phyloP scores from a whole-genome alignment of 2,888 invertebrate genomes.

The Thecophora atra region DNA sequence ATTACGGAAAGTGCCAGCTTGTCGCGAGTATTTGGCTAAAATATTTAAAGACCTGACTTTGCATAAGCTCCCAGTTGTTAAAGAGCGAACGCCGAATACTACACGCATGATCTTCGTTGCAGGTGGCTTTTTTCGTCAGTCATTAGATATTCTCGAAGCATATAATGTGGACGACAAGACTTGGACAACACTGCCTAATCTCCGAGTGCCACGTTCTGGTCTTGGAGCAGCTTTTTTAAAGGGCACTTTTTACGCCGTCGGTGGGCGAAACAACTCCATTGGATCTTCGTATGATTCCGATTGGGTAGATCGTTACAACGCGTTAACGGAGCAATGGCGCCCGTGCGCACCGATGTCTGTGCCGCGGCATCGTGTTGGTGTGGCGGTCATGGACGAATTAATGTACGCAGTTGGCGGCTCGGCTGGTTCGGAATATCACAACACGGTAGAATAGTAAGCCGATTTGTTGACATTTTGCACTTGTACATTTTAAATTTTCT shows the following conservation, averaged over 20 bases:
- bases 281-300: conserved; percentile 88
- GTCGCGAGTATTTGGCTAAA: conserved; percentile 87
- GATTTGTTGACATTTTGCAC: not conserved
- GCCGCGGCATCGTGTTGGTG: conserved; percentile 87
- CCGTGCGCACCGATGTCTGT: conserved; percentile 88
- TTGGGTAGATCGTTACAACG: conserved; percentile 84
- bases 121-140: conserved; percentile 88
- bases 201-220: conserved; percentile 90
- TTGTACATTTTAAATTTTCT: not conserved
- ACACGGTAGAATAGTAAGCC: conserved; percentile 85
- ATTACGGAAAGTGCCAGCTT: conserved; percentile 86
- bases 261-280: conserved; percentile 90
- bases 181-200: conserved; percentile 82
- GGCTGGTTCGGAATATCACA: conserved; percentile 85
- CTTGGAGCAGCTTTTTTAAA: conserved; percentile 86
- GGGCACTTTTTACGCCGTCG: conserved; percentile 91
- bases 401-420: conserved; percentile 94
- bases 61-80: conserved; percentile 85
- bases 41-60: conserved; percentile 91
- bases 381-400: conserved; percentile 92
- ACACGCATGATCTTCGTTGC: conserved; percentile 91
- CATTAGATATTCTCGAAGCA: conserved; percentile 86
- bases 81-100: conserved; percentile 86
- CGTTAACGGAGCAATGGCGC: conserved; percentile 85
- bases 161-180: conserved; percentile 86